A percentile compares a stretch with the other conserved stretches of the same genome.
These are phyloP conservation scores for Chesias legatella DNA, from an alignment of 2,888 invertebrate species.

Conservation along the genomic window DNA sequence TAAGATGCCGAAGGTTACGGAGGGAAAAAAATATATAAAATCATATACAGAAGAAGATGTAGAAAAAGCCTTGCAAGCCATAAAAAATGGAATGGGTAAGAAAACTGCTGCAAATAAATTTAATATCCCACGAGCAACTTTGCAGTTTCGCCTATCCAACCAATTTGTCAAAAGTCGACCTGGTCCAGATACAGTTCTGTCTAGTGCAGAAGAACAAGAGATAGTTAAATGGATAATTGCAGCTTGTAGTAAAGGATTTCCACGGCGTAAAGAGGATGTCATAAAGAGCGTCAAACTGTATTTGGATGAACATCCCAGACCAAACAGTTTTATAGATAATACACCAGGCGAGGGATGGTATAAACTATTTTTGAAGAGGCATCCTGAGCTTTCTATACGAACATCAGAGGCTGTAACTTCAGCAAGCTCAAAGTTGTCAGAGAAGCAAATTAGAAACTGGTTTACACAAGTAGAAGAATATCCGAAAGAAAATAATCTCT, in stretches of 20 bases:
- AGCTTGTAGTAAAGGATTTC: slow-evolving; percentile 39
- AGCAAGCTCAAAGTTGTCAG: slow-evolving; percentile 34
- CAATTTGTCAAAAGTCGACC: slow-evolving; percentile 1
- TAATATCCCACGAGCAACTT: slow-evolving; percentile 3
- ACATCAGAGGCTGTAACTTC: slow-evolving; percentile 36
- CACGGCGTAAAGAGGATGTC: slow-evolving; percentile 31
- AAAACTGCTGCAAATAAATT: slow-evolving; percentile 10
- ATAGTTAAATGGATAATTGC: slow-evolving; percentile 39
- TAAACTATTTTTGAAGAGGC: slow-evolving; percentile 33
- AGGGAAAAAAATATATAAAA: too few relatives aligned
- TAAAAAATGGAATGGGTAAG: slow-evolving; percentile 6
- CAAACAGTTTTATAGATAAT: slow-evolving; percentile 1
- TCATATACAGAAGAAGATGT: too few relatives aligned
- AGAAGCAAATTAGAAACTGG: slow-evolving; percentile 23
- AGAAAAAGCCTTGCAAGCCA: slow-evolving; percentile 5
- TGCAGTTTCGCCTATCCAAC: slow-evolving; percentile 6
- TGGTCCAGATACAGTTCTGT: slow-evolving; percentile 5
- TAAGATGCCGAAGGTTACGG: too few relatives aligned
- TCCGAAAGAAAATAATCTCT: slow-evolving; percentile 27
- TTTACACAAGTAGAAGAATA: slow-evolving; percentile 32
- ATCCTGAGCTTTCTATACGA: slow-evolving; percentile 30
- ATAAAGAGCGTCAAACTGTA: slow-evolving; percentile 35
- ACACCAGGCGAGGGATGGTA: slow-evolving; percentile 9
- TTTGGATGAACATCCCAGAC: slow-evolving; percentile 12
- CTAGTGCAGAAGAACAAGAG: slow-evolving; percentile 32